Conservation (phyloP, 37 sponge, comb jelly and placozoan species). For the Crambe crambe region DNA sequence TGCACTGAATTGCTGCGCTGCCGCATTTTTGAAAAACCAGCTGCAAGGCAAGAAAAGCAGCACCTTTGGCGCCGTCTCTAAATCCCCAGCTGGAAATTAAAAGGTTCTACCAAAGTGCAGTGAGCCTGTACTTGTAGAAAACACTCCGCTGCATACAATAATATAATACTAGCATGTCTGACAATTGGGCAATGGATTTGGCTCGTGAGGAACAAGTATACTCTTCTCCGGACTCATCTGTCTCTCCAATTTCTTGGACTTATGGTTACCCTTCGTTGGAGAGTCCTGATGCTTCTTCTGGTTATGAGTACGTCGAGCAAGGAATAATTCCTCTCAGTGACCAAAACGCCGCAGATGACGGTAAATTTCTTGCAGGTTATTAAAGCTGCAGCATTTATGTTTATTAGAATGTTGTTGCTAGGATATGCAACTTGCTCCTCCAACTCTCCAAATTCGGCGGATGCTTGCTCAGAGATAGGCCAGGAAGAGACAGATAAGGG, state of each 20-base stretch:
- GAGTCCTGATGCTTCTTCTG: not conserved
- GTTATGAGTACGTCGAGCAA: not conserved
- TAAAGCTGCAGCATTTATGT: no score
- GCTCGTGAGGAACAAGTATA: conserved; percentile 1
- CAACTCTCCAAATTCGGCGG: not conserved
- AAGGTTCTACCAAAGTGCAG: no score
- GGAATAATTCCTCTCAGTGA: not conserved
- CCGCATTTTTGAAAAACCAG: no score
- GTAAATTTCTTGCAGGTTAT: not conserved
- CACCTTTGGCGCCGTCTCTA: not conserved
- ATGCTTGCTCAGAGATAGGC: not conserved
- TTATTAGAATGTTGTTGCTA: not conserved
- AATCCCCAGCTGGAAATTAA: conserved; percentile 1
- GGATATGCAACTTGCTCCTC: not conserved
- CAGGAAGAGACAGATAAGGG: not conserved
- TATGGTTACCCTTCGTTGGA: not conserved
- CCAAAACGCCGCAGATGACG: not conserved
- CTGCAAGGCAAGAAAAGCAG: not conserved
- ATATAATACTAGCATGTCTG: not conserved
- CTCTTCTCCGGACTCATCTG: not conserved
- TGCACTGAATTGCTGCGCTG: no score
- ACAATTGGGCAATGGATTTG: not conserved
- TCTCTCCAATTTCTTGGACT: not conserved
- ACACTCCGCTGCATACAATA: no score
- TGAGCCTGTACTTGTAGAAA: no score